A percentile compares a stretch with the other conserved stretches of the same genome.
phyloP scores from a whole-genome alignment of 2,113 vertebrate species.

The Ammodytes dubius region DNA sequence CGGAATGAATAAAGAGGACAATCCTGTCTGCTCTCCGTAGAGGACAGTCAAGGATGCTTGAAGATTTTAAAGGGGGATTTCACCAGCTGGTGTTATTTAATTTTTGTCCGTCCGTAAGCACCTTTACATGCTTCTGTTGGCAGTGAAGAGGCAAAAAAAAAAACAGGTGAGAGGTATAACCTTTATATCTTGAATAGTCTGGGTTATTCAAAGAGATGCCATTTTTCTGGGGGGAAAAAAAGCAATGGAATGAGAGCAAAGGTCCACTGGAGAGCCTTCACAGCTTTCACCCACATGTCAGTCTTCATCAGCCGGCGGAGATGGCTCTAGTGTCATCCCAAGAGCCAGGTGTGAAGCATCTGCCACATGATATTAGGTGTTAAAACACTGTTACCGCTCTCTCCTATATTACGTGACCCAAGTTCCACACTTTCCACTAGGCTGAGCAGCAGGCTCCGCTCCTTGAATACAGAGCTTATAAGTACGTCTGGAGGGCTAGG shows the following conservation, averaged over 20 bases:
- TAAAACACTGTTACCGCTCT: background rate
- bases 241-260: background rate
- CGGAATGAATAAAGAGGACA: constrained; percentile 26
- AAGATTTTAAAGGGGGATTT: constrained; percentile 54
- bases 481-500: background rate
- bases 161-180: constrained; percentile 12
- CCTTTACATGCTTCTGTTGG: constrained; percentile 19
- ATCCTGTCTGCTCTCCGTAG: constrained; percentile 30
- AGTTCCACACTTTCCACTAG: background rate
- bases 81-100: constrained; percentile 9
- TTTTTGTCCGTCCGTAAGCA: constrained; percentile 7
- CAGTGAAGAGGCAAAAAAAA: constrained; percentile 18
- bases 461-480: background rate
- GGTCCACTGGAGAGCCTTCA: background rate
- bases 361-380: background rate
- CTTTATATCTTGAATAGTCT: background rate
- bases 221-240: background rate
- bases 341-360: background rate
- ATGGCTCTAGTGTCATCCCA: background rate
- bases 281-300: background rate
- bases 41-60: constrained; percentile 57
- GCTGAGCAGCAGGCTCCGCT: too few species aligned
- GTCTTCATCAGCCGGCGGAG: background rate
- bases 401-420: background rate
- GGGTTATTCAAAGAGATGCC: background rate